Base-by-base conservation (phyloP, 2,113 vertebrate species). In the Aspiorhynchus laticeps region DNA sequence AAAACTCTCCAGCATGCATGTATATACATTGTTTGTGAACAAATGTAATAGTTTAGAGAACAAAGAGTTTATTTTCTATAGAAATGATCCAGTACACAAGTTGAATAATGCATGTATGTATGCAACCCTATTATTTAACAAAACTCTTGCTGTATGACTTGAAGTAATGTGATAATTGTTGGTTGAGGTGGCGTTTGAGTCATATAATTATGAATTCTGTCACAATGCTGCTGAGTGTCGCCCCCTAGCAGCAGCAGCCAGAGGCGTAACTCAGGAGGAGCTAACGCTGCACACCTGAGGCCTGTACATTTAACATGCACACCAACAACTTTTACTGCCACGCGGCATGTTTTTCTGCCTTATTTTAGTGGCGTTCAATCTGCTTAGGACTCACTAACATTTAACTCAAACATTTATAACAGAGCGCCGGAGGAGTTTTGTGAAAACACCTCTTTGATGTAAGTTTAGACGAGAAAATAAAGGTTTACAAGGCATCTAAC, bases 191-290 rank as follows among this genome's bases (percentile, higher is more conserved):
- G 7, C 1, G 19, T 61, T 65, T 65, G 21, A 26, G 24, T 75
- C 73, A 3, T 26, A 2, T 75, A 5, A 65, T 75, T 75, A 7
- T 15, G 73, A 38, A 11, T 71, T 14, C 63, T 71, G 31, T 71
- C 7, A 19, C 7, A 36, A 4, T 24, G 53, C 65, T 84, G 76
- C 78, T 89, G 91, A 7, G 21, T 26, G 38, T 26, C 12, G 24
- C 91, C 91, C 89, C 90, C 93, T 93, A 28, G 71, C 90, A 92
- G 71, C 90, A 92, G 88, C 51, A 17, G 59, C 76, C 17, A 28
- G 26, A 7, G 53, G 86, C 65, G 71, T 14, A 43, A 26, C 19
- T 21, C 38, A 36, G 59, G n/a, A 41, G 19, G 43, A n/a, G 36
- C 19, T 7, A 56, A 19, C n/a, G 12, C 1, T 43, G 56, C 48